Percentiles rank a stretch among this genome's conserved stretches.
Evolutionary conservation across 1,140 invertebrate genomes (phyloP).

Genomic region (Calliopsis andreniformis): DNA sequence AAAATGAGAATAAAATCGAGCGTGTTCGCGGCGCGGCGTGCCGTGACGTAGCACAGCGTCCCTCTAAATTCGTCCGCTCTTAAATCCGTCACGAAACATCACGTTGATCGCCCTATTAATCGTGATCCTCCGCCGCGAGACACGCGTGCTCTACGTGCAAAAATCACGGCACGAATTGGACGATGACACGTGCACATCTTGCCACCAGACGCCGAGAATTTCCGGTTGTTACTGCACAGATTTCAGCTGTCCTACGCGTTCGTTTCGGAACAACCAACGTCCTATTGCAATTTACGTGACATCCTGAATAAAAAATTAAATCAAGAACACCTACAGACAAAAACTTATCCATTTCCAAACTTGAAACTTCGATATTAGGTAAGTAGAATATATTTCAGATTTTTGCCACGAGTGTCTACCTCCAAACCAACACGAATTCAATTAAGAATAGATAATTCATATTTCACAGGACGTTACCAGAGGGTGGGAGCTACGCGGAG

Average conservation of each 20-base stretch:
- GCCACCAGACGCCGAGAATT: constrained; percentile 11
- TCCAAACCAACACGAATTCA: not conserved
- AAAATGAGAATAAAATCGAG: constrained; percentile 64
- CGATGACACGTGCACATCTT: constrained; percentile 17
- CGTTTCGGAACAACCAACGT: not conserved
- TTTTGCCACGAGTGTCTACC: no score
- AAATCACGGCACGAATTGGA: constrained; percentile 42
- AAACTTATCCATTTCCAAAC: no score
- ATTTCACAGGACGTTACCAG: not conserved
- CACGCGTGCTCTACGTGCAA: constrained; percentile 15
- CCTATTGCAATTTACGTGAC: not conserved
- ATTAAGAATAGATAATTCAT: not conserved
- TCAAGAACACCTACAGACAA: no score
- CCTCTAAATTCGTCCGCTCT: constrained; percentile 68
- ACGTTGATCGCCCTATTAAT: constrained; percentile 68
- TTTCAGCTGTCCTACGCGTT: not conserved
- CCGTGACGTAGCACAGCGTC: constrained; percentile 65
- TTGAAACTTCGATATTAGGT: no score
- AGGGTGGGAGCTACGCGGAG: not conserved
- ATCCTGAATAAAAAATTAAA: not conserved
- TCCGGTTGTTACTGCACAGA: constrained; percentile 17
- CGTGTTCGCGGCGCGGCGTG: constrained; percentile 27
- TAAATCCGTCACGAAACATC: constrained; percentile 70
- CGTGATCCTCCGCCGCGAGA: constrained; percentile 41
- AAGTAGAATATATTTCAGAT: no score